These are phyloP conservation scores for Lasiommata megera DNA, from an alignment of 2,888 invertebrate species.

Conservation along the genomic window DNA sequence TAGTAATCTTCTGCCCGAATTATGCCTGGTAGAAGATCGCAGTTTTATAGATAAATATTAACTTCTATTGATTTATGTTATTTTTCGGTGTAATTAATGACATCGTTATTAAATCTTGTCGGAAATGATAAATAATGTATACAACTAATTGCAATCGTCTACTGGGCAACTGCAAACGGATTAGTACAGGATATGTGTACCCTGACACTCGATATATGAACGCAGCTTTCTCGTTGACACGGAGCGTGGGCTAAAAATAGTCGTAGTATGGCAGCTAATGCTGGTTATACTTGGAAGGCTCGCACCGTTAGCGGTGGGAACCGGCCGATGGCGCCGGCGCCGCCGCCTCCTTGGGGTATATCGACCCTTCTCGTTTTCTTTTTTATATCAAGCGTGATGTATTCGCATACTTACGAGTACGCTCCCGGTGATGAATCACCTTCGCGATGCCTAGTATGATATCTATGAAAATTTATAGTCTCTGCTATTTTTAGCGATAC, in stretches of 20 bases:
- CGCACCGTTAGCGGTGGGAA: conserved; percentile 60
- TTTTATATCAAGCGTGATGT: conserved; percentile 34
- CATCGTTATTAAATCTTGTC: too few species aligned
- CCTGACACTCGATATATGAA: conserved; percentile 21
- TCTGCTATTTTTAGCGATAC: conserved; percentile 1
- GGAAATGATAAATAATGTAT: too few species aligned
- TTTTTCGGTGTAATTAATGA: too few species aligned
- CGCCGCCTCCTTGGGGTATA: conserved; percentile 41
- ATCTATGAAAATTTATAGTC: conserved; percentile 3
- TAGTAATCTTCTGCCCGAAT: too few species aligned
- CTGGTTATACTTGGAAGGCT: conserved; percentile 62
- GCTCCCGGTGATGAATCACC: conserved; percentile 34
- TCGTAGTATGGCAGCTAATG: conserved; percentile 47
- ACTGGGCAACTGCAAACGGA: neutral
- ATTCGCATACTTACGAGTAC: conserved; percentile 32
- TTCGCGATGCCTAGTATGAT: conserved; percentile 1
- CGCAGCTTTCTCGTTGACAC: conserved; percentile 37
- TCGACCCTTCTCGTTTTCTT: conserved; percentile 55
- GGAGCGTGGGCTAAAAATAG: conserved; percentile 58
- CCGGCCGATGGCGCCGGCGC: conserved; percentile 50
- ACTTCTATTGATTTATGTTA: too few species aligned
- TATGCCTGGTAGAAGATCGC: too few species aligned
- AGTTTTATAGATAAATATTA: too few species aligned
- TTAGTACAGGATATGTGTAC: conserved; percentile 13
- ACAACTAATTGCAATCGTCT: too few species aligned